These are phyloP conservation scores for Corapipo altera DNA, from an alignment of 2,113 vertebrate species.

Conservation along the genomic window DNA sequence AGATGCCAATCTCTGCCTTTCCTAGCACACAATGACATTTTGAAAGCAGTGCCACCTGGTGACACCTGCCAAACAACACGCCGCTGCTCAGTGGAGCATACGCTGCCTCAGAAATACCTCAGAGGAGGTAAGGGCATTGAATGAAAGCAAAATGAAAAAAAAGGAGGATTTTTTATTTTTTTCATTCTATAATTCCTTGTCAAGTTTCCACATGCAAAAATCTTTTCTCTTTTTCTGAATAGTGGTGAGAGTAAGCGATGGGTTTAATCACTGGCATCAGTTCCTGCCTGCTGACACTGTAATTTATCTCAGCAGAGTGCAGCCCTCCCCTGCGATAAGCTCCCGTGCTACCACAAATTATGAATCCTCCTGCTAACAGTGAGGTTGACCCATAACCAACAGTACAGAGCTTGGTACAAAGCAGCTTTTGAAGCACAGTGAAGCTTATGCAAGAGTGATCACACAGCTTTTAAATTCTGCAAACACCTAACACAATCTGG, in stretches of 20 bases:
- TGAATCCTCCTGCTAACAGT: background rate
- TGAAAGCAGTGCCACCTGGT: slow-evolving; percentile 65
- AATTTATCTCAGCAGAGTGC: slow-evolving; percentile 18
- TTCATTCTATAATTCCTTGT: background rate
- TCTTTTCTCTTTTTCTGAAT: background rate
- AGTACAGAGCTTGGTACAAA: background rate
- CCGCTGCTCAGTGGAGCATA: background rate
- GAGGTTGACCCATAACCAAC: background rate
- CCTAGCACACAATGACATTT: slow-evolving; percentile 45
- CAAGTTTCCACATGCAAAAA: background rate
- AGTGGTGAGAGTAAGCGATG: background rate
- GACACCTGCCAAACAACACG: slow-evolving; percentile 59
- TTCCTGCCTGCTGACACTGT: background rate
- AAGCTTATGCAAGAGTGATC: background rate
- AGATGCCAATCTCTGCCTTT: slow-evolving; percentile 49
- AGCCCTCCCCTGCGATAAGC: background rate
- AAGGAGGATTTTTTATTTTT: background rate
- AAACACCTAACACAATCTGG: background rate
- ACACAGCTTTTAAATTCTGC: background rate
- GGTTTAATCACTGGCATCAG: slow-evolving; percentile 26
- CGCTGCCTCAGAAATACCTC: background rate
- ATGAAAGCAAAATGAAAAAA: background rate
- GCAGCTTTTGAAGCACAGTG: background rate
- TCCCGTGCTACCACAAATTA: background rate
- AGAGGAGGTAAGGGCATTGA: background rate